Percentiles rank a stretch among this genome's conserved stretches.
These are phyloP conservation scores for Brachionus koreanus DNA, from an alignment of 1,140 invertebrate species.

Conservation along the genomic window DNA sequence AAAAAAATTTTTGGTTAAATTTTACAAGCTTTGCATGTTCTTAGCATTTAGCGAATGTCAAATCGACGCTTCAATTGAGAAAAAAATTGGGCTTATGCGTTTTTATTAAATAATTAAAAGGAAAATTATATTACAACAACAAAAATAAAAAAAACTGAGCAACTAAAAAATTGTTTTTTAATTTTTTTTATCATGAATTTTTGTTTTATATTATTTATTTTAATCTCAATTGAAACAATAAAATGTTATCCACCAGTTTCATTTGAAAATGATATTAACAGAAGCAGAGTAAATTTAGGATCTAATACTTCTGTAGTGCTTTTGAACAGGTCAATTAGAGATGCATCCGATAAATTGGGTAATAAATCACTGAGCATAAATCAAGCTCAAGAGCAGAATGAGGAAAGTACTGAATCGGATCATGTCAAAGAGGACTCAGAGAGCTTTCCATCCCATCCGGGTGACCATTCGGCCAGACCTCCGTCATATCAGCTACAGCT, in stretches of 20 bases:
- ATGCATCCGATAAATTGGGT: neutral
- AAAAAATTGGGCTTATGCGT: neutral
- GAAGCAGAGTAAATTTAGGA: neutral
- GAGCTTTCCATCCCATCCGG: neutral
- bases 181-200: neutral
- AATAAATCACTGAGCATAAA: neutral
- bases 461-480: neutral
- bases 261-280: neutral
- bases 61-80: neutral
- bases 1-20: neutral
- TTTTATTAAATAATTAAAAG: neutral
- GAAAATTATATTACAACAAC: neutral
- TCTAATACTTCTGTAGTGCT: neutral
- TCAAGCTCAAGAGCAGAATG: neutral
- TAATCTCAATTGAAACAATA: neutral
- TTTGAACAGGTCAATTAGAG: neutral
- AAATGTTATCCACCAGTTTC: neutral
- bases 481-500: neutral
- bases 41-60: constrained; percentile 26
- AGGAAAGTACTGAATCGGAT: neutral
- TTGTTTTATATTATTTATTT: constrained; percentile 1
- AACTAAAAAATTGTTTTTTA: neutral
- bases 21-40: neutral
- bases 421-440: neutral
- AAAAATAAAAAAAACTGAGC: neutral